Evolutionary conservation across 2,888 invertebrate species (phyloP), one percentile per base, ranked within the genome.

Genomic region (Pimpla rufipes): DNA sequence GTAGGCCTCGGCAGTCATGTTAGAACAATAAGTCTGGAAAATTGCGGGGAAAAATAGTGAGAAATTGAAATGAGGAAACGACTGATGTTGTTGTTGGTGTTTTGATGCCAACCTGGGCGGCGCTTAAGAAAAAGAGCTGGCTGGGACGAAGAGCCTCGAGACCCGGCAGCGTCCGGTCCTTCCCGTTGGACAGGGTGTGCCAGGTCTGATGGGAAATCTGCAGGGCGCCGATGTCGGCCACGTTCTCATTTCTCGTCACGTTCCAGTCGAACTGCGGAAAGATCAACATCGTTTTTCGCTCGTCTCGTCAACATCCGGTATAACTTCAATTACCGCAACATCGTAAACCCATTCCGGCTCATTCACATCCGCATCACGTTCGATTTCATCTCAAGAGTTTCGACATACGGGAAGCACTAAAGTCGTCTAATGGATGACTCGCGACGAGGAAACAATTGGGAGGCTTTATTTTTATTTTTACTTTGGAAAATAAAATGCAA

Each of bases 161-260:
- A 66, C 93, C 93, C 35, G 94, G 94, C 62, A 94, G 90, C 76
- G 91, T 91, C 66, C 91, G 93, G 86, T 93, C 93, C 71, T 89
- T 90, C 42, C 90, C 91, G 66, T 89, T 91, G 67, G 89, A 90
- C 81, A 93, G 84, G 7, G 88, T 90, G 71, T 92, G 88, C 94
- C 94, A 94, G 7, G 94, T 93, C 80, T 93, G 93, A 86, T 93
- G 93, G 40, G 94, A 93, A 71, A 94, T 93, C 85, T 94, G 93
- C 75, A 94, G 89, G 16, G 94, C 94, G 10, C 94, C 94, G 70
- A 94, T 93, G 85, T 94, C 94, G 1, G 94, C 94, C 86, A 94
- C 92, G 85, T 94, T 94, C 86, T 94, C 94, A 86, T 94, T 94
- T 78, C 93, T 90, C 10, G 94, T 94, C 67, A 94, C 92, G 86